Percentiles rank a stretch among this genome's conserved stretches.
Evolutionary conservation across 2,797 vertebrate genomes (phyloP).

Genomic region (Smutsia temminckii): DNA sequence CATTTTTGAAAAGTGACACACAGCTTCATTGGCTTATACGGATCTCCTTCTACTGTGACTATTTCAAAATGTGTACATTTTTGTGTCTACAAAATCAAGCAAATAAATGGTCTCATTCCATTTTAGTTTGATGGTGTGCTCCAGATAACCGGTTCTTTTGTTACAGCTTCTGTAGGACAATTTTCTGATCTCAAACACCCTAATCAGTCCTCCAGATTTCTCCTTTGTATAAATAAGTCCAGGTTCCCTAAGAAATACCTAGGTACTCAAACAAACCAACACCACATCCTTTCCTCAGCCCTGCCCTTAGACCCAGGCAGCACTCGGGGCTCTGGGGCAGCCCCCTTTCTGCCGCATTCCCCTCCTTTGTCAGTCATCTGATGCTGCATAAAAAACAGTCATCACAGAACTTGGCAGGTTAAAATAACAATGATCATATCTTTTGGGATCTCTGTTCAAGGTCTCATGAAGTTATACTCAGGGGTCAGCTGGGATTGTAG

Average conservation of each 20-base stretch:
- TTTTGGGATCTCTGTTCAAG: not conserved
- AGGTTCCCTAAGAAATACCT: not conserved
- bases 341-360: not conserved
- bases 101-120: not conserved
- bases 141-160: not conserved
- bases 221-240: not conserved
- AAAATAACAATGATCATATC: not conserved
- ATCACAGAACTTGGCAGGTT: not conserved
- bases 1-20: constrained; percentile 48
- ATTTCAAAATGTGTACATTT: not conserved
- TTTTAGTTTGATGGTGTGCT: not conserved
- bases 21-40: not conserved
- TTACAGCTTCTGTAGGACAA: not conserved
- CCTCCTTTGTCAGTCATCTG: not conserved
- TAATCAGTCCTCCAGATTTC: not conserved
- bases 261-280: not conserved
- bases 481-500: not conserved
- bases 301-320: not conserved
- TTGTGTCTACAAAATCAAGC: not conserved
- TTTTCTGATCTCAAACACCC: not conserved
- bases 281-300: not conserved
- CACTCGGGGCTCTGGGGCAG: not conserved
- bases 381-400: not conserved
- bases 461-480: not conserved
- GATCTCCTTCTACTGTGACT: not conserved